Evolutionary conservation across 2,797 vertebrate species (phyloP).

Genomic region (Myotis findleyi): DNA sequence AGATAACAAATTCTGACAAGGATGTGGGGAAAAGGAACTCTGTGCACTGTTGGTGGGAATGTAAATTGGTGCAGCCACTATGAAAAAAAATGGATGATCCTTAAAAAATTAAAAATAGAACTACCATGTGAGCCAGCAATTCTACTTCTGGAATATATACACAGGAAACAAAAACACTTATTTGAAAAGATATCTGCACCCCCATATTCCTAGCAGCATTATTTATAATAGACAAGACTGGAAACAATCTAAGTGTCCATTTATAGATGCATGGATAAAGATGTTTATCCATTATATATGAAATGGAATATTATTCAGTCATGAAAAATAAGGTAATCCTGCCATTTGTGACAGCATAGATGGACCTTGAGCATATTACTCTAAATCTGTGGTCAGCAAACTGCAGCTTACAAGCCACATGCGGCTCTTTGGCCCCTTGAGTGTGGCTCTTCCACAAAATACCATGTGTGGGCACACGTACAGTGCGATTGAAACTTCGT

Average conservation of each 20-base stretch:
- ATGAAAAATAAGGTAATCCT: not conserved
- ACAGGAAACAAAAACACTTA: not conserved
- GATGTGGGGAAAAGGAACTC: not conserved
- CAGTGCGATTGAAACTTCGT: no score
- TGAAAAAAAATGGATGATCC: not conserved
- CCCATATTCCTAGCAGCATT: not conserved
- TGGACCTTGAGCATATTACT: not conserved
- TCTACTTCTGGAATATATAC: not conserved
- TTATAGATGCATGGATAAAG: not conserved
- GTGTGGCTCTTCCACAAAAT: no score
- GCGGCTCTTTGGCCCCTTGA: no score
- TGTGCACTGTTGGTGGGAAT: not conserved
- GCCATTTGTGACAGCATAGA: not conserved
- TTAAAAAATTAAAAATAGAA: not conserved
- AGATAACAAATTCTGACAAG: not conserved
- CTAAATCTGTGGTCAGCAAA: not conserved
- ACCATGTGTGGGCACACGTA: no score
- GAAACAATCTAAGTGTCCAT: not conserved
- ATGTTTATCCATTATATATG: not conserved
- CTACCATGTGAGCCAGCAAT: not conserved
- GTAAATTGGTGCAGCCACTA: not conserved
- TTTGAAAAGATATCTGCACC: not conserved
- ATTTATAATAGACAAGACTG: not conserved
- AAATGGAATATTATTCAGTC: not conserved
- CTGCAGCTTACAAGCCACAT: no score